Evolutionary conservation across 92 coral and sea anemone species (phyloP).

Genomic region (Galaxea fascicularis): DNA sequence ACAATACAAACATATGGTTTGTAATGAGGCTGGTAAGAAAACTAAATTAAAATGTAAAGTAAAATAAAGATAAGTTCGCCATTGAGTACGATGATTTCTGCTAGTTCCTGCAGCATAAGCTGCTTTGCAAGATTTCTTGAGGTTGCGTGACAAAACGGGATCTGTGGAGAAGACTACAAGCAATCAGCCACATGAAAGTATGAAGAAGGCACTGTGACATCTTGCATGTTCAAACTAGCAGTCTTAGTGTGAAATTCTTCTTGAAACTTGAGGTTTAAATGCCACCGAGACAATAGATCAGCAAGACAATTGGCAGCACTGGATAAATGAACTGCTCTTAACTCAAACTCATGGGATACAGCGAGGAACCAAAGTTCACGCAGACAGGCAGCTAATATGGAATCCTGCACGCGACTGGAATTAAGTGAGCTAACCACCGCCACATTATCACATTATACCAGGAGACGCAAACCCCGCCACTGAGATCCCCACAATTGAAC

Average conservation of each 20-base stretch:
- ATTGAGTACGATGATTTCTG: slow-evolving; percentile 19
- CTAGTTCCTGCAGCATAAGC: slow-evolving; percentile 24
- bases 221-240: neutral
- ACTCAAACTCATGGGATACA: slow-evolving; percentile 4
- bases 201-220: slow-evolving; percentile 15
- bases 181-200: slow-evolving; percentile 13
- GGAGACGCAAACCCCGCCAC: slow-evolving; percentile 5
- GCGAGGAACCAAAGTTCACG: slow-evolving; percentile 20
- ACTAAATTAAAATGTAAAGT: slow-evolving; percentile 12
- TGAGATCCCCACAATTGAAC: slow-evolving; percentile 5
- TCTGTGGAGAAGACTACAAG: slow-evolving; percentile 20
- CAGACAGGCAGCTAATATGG: slow-evolving; percentile 7
- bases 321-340: slow-evolving; percentile 23
- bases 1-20: slow-evolving; percentile 14
- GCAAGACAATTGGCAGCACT: slow-evolving; percentile 25
- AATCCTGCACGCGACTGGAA: slow-evolving; percentile 15
- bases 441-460: slow-evolving; percentile 26
- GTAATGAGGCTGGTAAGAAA: slow-evolving; percentile 10
- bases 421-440: slow-evolving; percentile 18
- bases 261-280: slow-evolving; percentile 1
- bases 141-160: neutral
- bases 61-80: slow-evolving; percentile 7
- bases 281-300: slow-evolving; percentile 32
- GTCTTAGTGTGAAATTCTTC: neutral
- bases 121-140: slow-evolving; percentile 22